These are phyloP conservation scores for Mizuhopecten yessoensis DNA, from an alignment of 1,140 invertebrate species.

Conservation along the genomic window DNA sequence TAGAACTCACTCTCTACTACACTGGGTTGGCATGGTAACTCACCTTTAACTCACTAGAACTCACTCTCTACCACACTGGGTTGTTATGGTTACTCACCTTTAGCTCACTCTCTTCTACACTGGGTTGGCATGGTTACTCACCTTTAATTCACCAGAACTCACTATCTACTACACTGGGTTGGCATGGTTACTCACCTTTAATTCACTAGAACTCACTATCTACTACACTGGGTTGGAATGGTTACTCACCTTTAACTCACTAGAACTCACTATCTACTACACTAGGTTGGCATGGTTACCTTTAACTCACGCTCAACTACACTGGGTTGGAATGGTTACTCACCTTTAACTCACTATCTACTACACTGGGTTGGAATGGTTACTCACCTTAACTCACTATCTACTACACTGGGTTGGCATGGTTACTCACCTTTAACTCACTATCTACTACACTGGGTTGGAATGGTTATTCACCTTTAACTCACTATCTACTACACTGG, in stretches of 20 bases:
- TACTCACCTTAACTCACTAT: conserved; percentile 53
- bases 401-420: not conserved
- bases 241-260: not conserved
- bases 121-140: too few species aligned
- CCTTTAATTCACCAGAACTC: too few species aligned
- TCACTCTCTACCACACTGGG: not conserved
- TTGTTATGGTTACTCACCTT: conserved; percentile 36
- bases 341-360: not conserved
- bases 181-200: not conserved
- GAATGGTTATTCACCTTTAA: too few species aligned
- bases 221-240: not conserved
- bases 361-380: not conserved
- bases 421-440: not conserved
- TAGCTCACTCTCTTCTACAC: too few species aligned
- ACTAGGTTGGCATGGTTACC: not conserved
- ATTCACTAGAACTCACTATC: not conserved
- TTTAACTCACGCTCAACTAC: not conserved
- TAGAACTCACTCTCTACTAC: not conserved
- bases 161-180: not conserved
- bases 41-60: conserved; percentile 6
- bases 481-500: not conserved
- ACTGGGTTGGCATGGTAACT: not conserved
- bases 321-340: not conserved
- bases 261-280: not conserved
- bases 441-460: not conserved